Conservation (phyloP, 2,113 vertebrate genomes). For the Nematolebias whitei region DNA sequence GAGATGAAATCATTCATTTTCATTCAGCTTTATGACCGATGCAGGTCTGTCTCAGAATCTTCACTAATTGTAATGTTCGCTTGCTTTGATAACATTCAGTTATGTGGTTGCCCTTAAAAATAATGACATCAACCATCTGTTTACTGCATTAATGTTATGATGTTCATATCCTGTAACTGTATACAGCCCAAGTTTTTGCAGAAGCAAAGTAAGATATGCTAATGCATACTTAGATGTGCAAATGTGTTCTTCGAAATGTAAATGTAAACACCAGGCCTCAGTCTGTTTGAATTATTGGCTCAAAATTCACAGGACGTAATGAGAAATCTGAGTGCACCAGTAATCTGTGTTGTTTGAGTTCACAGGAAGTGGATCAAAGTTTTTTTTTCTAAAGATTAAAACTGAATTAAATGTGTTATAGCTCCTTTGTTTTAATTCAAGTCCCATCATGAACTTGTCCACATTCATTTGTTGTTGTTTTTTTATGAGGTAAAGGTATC, state of each 20-base stretch:
- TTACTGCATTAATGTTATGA: not conserved
- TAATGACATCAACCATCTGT: not conserved
- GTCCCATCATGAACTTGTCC: too few species aligned
- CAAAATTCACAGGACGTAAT: not conserved
- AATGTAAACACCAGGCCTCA: conserved; percentile 18
- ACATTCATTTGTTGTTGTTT: too few species aligned
- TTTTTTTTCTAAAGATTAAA: too few species aligned
- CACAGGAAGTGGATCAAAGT: too few species aligned
- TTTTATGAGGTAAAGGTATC: too few species aligned
- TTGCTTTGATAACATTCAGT: conserved; percentile 8
- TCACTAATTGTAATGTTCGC: conserved; percentile 10
- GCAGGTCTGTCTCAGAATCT: not conserved
- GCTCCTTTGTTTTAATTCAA: too few species aligned
- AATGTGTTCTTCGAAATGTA: conserved; percentile 42
- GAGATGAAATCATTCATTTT: conserved; percentile 41
- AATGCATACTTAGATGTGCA: conserved; percentile 39
- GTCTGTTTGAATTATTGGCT: not conserved
- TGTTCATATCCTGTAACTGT: not conserved
- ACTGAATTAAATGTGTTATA: too few species aligned
- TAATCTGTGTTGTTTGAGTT: too few species aligned
- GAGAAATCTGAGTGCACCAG: not conserved
- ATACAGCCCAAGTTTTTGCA: not conserved
- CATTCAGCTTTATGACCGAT: conserved; percentile 35
- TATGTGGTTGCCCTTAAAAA: not conserved
- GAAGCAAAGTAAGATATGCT: conserved; percentile 28